Evolutionary conservation across 2,113 vertebrate species (phyloP).

Genomic region (Chamaetylas fuelleborni): DNA sequence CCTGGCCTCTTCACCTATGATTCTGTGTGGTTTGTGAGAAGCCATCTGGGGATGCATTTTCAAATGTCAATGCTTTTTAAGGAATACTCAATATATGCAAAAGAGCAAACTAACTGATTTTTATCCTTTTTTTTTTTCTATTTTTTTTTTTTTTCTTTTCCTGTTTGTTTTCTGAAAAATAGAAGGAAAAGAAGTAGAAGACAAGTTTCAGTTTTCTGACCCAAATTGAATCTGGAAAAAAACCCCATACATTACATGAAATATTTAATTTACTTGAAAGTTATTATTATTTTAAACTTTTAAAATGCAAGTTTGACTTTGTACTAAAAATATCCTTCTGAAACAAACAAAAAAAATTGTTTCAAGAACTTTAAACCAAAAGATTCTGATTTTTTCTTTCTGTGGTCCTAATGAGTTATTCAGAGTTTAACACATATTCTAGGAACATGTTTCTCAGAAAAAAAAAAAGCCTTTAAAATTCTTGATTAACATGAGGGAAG

Average conservation of each 20-base stretch:
- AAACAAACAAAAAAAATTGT: not conserved
- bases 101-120: not conserved
- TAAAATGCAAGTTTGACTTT: not conserved
- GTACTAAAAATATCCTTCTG: not conserved
- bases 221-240: not conserved
- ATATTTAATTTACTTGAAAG: not conserved
- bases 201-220: not conserved
- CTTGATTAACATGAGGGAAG: conserved; percentile 21
- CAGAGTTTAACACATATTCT: not conserved
- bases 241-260: not conserved
- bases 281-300: not conserved
- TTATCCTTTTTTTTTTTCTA: not conserved
- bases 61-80: not conserved
- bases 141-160: not conserved
- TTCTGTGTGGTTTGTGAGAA: not conserved
- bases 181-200: not conserved
- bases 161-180: not conserved
- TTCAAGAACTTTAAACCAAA: not conserved
- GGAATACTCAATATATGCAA: not conserved
- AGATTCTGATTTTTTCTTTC: not conserved
- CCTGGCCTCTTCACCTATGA: not conserved
- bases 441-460: not conserved
- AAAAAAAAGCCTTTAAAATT: conserved; percentile 37
- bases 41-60: not conserved
- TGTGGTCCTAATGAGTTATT: not conserved